These are phyloP conservation scores for Polietes domitor DNA, from an alignment of 2,888 invertebrate genomes.

Conservation along the genomic window DNA sequence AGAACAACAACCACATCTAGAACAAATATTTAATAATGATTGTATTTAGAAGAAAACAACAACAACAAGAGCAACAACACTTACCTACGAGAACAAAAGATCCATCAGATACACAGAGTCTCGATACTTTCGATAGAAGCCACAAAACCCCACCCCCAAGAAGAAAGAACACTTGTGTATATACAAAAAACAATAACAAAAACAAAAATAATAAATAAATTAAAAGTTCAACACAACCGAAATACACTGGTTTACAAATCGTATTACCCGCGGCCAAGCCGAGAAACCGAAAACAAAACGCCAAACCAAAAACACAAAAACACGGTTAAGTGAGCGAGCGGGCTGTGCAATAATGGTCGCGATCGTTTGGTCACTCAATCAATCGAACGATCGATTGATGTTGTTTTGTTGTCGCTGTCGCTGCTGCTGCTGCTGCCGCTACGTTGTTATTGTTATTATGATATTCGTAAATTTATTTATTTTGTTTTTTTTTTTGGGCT, in stretches of 20 bases:
- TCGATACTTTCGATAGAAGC: not conserved
- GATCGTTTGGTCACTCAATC: constrained; percentile 2
- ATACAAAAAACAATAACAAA: not conserved
- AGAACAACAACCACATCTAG: not conserved
- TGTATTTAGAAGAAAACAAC: not conserved
- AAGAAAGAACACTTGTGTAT: not conserved
- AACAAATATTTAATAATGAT: constrained; percentile 27
- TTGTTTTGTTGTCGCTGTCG: constrained; percentile 31
- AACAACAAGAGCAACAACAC: not conserved
- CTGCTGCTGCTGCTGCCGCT: constrained; percentile 29
- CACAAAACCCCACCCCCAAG: not conserved
- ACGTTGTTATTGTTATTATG: not conserved
- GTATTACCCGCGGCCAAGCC: not conserved
- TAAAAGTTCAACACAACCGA: not conserved
- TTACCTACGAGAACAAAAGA: constrained; percentile 21
- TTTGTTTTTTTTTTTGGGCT: constrained; percentile 21
- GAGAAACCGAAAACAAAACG: constrained; percentile 1
- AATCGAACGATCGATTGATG: not conserved
- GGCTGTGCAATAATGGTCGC: not conserved
- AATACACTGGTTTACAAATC: constrained; percentile 44
- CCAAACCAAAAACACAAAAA: constrained; percentile 4
- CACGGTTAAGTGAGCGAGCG: not conserved
- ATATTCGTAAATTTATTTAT: constrained; percentile 9
- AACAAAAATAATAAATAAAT: too few relatives aligned
- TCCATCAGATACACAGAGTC: not conserved